Percentiles rank a stretch among this genome's conserved stretches.
Evolutionary conservation across 2,888 invertebrate genomes (phyloP).

Genomic region (Andrena fulva): DNA sequence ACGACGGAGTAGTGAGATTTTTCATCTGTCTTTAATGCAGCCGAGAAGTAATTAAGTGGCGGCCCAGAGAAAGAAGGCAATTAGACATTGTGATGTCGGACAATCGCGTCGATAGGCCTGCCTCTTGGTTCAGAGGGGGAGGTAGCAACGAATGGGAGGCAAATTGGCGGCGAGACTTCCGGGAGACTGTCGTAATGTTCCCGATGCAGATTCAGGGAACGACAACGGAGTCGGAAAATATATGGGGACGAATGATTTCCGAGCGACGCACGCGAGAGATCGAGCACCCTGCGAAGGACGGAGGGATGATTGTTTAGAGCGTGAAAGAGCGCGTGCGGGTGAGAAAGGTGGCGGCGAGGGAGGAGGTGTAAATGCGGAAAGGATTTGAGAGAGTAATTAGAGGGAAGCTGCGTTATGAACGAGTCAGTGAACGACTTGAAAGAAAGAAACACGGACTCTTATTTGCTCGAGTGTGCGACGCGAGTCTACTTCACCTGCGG

Average conservation of each 20-base stretch:
- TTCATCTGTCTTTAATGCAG: slow-evolving; percentile 61
- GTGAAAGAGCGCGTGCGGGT: slow-evolving; percentile 23
- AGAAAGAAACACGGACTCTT: slow-evolving; percentile 52
- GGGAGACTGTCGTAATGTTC: background rate
- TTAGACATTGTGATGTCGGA: slow-evolving; percentile 46
- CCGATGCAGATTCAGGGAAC: background rate
- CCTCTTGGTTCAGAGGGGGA: background rate
- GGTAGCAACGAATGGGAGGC: background rate
- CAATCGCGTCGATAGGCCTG: slow-evolving; percentile 6
- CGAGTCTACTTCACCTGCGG: slow-evolving; percentile 9
- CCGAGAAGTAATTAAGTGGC: slow-evolving; percentile 57
- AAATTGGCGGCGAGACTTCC: slow-evolving; percentile 25
- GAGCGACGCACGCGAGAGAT: background rate
- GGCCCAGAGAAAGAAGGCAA: slow-evolving; percentile 49
- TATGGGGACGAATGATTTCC: background rate
- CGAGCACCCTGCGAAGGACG: background rate
- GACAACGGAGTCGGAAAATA: background rate
- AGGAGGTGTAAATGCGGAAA: slow-evolving; percentile 57
- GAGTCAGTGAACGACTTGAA: slow-evolving; percentile 59
- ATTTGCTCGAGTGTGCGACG: slow-evolving; percentile 30
- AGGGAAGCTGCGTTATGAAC: slow-evolving; percentile 55
- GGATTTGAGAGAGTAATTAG: slow-evolving; percentile 58
- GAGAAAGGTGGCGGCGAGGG: slow-evolving; percentile 18
- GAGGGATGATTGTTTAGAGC: slow-evolving; percentile 20
- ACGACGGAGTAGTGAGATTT: slow-evolving; percentile 56